phyloP scores from a whole-genome alignment of 2,888 invertebrate species.

The Agrochola circellaris region DNA sequence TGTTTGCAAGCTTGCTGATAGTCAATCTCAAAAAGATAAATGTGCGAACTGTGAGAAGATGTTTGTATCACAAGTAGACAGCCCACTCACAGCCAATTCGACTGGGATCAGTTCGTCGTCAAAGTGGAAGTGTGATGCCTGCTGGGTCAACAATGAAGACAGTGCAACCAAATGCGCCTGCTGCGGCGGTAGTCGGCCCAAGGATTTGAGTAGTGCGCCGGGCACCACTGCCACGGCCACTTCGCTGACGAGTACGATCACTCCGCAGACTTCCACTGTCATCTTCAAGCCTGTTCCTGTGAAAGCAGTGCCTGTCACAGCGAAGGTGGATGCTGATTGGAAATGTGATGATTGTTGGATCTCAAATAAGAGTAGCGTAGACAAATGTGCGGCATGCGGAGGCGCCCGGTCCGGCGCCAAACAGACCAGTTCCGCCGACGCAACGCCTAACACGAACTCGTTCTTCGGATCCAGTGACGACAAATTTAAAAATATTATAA shows the following conservation, averaged over 20 bases:
- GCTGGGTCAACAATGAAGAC: slow-evolving; percentile 76
- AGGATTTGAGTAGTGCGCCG: slow-evolving; percentile 6
- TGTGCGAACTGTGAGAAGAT: slow-evolving; percentile 74
- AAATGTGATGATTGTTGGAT: slow-evolving; percentile 80
- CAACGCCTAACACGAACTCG: slow-evolving; percentile 31
- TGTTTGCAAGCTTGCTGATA: slow-evolving; percentile 71
- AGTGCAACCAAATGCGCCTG: slow-evolving; percentile 73
- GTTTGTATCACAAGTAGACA: slow-evolving; percentile 50
- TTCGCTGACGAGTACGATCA: not conserved
- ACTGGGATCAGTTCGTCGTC: slow-evolving; percentile 48
- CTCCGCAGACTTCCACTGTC: slow-evolving; percentile 4
- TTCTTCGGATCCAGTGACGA: slow-evolving; percentile 62
- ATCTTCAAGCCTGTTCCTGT: slow-evolving; percentile 19
- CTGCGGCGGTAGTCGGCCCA: slow-evolving; percentile 73
- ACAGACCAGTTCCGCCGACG: slow-evolving; percentile 22
- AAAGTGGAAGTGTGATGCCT: slow-evolving; percentile 79
- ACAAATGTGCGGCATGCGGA: slow-evolving; percentile 80
- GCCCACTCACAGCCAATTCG: slow-evolving; percentile 37
- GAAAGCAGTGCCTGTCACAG: not conserved
- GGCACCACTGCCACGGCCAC: slow-evolving; percentile 11
- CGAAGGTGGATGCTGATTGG: slow-evolving; percentile 66
- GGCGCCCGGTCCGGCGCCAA: slow-evolving; percentile 68
- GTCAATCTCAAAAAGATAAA: slow-evolving; percentile 67
- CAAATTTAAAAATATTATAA: slow-evolving; percentile 69
- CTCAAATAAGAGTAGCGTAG: slow-evolving; percentile 72